Conservation (phyloP, 2,888 invertebrate genomes). For the Microchrysa polita region DNA sequence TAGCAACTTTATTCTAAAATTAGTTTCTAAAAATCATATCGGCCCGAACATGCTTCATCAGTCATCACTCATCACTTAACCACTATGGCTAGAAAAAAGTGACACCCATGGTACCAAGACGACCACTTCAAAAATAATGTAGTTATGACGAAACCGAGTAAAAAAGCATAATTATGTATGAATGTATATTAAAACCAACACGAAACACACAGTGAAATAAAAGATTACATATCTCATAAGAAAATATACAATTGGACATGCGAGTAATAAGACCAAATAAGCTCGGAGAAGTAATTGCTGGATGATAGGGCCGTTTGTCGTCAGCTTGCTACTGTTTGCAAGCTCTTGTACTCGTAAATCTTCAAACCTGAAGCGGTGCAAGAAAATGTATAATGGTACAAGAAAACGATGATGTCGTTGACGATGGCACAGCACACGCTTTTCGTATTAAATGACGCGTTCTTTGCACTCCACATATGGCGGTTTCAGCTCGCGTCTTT, state of each 20-base stretch:
- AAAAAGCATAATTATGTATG: conserved; percentile 1
- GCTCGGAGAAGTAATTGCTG: conserved; percentile 20
- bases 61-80: too few species aligned
- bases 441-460: conserved; percentile 32
- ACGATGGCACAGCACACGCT: conserved; percentile 18
- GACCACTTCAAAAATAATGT: neutral
- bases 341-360: conserved; percentile 13
- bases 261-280: neutral
- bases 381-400: too few species aligned
- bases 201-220: neutral
- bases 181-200: too few species aligned
- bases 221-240: conserved; percentile 3
- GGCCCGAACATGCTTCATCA: too few species aligned
- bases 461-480: conserved; percentile 35
- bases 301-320: conserved; percentile 22
- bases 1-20: too few species aligned
- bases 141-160: neutral
- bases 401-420: neutral
- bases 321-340: conserved; percentile 19
- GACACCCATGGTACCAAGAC: conserved; percentile 7
- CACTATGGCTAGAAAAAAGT: neutral
- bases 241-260: conserved; percentile 4
- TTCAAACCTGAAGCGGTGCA: neutral
- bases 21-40: too few species aligned
- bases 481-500: conserved; percentile 3